These are phyloP conservation scores for Parascotia fuliginaria DNA, from an alignment of 2,888 invertebrate genomes.

Conservation along the genomic window DNA sequence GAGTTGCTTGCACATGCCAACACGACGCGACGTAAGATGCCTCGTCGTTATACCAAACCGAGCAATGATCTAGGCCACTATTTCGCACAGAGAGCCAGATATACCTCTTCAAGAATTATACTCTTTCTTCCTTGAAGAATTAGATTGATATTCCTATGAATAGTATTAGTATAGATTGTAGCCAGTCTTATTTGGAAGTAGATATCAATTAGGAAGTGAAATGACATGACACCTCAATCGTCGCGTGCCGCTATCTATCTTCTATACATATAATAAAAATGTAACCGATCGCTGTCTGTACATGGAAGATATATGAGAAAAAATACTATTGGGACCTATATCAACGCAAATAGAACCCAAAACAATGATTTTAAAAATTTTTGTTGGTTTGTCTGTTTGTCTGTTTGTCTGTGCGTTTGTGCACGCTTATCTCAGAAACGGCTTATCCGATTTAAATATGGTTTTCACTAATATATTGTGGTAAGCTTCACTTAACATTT, in stretches of 20 bases:
- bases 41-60: constrained; percentile 49
- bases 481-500: too few species aligned
- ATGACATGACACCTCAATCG: constrained; percentile 64
- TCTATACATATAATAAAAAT: not conserved
- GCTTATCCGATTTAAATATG: too few species aligned
- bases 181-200: constrained; percentile 62
- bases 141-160: constrained; percentile 12
- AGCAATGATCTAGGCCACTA: constrained; percentile 63
- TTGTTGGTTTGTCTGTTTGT: too few species aligned
- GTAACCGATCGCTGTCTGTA: not conserved
- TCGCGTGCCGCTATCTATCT: constrained; percentile 52
- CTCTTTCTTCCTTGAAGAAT: constrained; percentile 7
- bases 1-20: constrained; percentile 61
- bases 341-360: too few species aligned
- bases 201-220: constrained; percentile 60
- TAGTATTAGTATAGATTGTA: constrained; percentile 34
- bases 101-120: constrained; percentile 11
- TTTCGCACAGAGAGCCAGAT: constrained; percentile 48
- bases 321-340: too few species aligned
- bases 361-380: too few species aligned
- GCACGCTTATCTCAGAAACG: too few species aligned
- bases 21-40: constrained; percentile 50
- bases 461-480: too few species aligned
- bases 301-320: too few species aligned
- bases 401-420: too few species aligned